Conservation (phyloP, 2,888 invertebrate species). For the Orchesella flavescens region DNA sequence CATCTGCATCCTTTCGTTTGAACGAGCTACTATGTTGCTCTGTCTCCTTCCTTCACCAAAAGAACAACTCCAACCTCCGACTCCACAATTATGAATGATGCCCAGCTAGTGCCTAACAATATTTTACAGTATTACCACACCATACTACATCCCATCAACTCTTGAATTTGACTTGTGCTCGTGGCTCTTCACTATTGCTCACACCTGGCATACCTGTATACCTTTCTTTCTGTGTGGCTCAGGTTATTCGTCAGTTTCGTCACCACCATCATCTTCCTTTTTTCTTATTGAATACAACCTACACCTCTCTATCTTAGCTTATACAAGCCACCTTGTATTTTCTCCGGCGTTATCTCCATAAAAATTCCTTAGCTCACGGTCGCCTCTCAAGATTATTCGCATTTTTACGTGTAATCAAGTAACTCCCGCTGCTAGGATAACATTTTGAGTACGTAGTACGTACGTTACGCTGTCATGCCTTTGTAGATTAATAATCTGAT, state of each 20-base stretch:
- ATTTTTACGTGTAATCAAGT: background rate
- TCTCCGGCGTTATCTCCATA: conserved; percentile 4
- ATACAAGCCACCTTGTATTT: background rate
- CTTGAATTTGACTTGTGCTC: conserved; percentile 11
- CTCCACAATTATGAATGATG: background rate
- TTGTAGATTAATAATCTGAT: conserved; percentile 8
- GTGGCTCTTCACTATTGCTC: background rate
- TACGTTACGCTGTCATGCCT: background rate
- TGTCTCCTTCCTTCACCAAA: background rate
- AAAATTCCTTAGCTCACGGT: background rate
- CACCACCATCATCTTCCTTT: too few species aligned
- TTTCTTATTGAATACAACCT: too few species aligned
- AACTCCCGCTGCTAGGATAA: background rate
- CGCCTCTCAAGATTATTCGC: background rate
- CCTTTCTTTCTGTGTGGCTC: background rate
- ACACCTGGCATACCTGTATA: conserved; percentile 11
- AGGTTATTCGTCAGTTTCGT: background rate
- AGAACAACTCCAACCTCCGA: background rate
- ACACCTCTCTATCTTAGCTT: too few species aligned
- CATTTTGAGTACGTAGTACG: background rate
- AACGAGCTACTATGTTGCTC: background rate
- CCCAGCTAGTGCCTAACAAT: background rate
- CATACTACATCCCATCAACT: background rate
- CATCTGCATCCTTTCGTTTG: conserved; percentile 54
- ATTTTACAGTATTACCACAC: background rate